Evolutionary conservation across 2,797 vertebrate genomes (phyloP), one percentile per base, ranked within the genome.

Genomic region (Cottoperca gobio): DNA sequence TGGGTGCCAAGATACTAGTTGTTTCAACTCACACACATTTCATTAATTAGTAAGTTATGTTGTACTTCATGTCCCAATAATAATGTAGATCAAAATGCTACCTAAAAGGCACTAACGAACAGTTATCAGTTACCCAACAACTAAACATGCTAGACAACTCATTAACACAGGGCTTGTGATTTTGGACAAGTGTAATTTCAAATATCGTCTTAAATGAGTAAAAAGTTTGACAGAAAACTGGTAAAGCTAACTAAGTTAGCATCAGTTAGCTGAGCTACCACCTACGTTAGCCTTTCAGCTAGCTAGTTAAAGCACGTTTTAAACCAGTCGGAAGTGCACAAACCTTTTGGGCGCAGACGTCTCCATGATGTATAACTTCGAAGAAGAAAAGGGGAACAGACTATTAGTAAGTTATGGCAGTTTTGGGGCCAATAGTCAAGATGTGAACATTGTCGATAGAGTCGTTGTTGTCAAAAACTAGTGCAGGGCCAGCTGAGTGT

Each of bases 321-420:
- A 66, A 78, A 43, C 23, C 10, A 42, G n/a, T 2, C 8, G 7
- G 11, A 78, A 10, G 31, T 5, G 21, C 23, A 91, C 90, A 8
- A 37, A 93, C 93, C 93, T 93, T 89, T 94, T 94, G 6, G 92
- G 92, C 53, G 91, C 93, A n/a, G 92, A 60, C 13, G 86, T 66
- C 73, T 94, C 93, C 93, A 93, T 94, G 19, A 3, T 68, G 72
- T 10, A 43, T 16, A 19, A 8, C 42, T 55, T 76, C 19, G 53
- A 60, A 64, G 1, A 64, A 52, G 12, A 42, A 37, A 74, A 81
- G 17, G 0, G 26, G 9, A 67, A 28, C 8, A 2, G 3, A 62
- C n/a, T 43, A 55, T 21, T 0, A 19, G 5, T 13, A 33, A 42
- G 35, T 64, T 57, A 37, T 11, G 11, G 21, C 12, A 23, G 53